Conservation (phyloP, 1,140 invertebrate species). For the Calosoma granatense region DNA sequence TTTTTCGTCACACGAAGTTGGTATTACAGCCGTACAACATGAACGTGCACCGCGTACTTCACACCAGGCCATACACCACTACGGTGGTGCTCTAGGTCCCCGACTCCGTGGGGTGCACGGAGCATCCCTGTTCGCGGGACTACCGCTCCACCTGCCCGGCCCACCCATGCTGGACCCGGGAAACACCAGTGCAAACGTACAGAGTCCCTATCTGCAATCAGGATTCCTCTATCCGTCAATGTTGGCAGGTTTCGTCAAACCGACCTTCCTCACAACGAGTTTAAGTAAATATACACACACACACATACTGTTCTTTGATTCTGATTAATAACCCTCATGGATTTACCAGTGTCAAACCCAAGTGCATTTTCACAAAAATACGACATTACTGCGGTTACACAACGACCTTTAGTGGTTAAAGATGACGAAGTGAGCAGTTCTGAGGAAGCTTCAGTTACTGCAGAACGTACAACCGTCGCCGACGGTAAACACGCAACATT, state of each 20-base stretch:
- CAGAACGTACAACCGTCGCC: conserved; percentile 15
- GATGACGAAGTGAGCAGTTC: conserved; percentile 68
- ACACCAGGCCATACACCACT: conserved; percentile 24
- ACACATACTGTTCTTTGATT: neutral
- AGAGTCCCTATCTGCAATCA: conserved; percentile 26
- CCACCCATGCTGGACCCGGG: conserved; percentile 20
- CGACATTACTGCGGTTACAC: neutral
- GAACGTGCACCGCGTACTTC: conserved; percentile 67
- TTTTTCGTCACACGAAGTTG: conserved; percentile 5
- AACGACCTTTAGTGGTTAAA: conserved; percentile 28
- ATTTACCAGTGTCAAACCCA: conserved; percentile 1
- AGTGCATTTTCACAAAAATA: neutral
- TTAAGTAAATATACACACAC: conserved; percentile 18
- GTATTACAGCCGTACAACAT: conserved; percentile 71
- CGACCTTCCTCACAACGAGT: conserved; percentile 14
- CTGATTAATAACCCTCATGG: too few species aligned
- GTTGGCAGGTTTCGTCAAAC: conserved; percentile 25
- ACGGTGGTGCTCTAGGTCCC: conserved; percentile 24
- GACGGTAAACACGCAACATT: conserved; percentile 16
- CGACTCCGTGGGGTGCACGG: conserved; percentile 28
- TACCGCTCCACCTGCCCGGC: conserved; percentile 37
- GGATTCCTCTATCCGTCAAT: conserved; percentile 28
- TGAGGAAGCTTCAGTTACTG: conserved; percentile 43
- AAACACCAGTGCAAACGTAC: conserved; percentile 12
- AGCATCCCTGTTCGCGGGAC: conserved; percentile 36